These are phyloP conservation scores for Percopsis omiscomaycus DNA, from an alignment of 2,797 vertebrate species.

Conservation along the genomic window DNA sequence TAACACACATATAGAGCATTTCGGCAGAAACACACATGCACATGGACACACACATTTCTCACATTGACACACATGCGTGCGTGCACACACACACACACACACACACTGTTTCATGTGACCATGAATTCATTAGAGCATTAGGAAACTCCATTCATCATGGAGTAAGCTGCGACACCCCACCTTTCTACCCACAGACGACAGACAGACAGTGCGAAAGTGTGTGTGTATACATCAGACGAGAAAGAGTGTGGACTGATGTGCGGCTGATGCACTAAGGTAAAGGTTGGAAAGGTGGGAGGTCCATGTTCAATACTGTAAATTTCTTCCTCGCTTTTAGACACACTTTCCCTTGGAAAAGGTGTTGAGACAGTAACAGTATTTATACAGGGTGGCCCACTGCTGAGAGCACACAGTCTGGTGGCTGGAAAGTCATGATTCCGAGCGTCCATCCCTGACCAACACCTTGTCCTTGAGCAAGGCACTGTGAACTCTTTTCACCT, in stretches of 20 bases:
- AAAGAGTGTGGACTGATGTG: conserved; percentile 17
- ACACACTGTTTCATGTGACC: neutral
- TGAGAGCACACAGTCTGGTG: neutral
- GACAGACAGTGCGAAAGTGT: neutral
- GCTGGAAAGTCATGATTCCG: neutral
- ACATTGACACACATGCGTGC: neutral
- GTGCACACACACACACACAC: neutral
- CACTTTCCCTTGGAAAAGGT: neutral
- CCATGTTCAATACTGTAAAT: conserved; percentile 40
- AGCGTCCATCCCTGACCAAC: neutral
- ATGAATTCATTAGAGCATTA: conserved; percentile 4
- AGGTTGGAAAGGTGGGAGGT: conserved; percentile 55
- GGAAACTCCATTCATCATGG: neutral
- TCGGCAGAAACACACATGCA: neutral
- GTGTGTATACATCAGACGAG: conserved; percentile 4
- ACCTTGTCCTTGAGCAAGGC: neutral
- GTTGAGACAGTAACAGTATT: conserved; percentile 42
- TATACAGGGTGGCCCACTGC: conserved; percentile 26
- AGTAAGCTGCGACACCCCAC: neutral
- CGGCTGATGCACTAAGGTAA: conserved; percentile 15
- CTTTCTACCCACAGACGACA: conserved; percentile 1
- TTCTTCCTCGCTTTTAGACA: conserved; percentile 26
- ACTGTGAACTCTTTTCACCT: neutral
- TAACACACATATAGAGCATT: neutral
- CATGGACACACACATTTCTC: conserved; percentile 1